Conservation (phyloP, 2,113 vertebrate genomes). For the Ammodytes dubius region DNA sequence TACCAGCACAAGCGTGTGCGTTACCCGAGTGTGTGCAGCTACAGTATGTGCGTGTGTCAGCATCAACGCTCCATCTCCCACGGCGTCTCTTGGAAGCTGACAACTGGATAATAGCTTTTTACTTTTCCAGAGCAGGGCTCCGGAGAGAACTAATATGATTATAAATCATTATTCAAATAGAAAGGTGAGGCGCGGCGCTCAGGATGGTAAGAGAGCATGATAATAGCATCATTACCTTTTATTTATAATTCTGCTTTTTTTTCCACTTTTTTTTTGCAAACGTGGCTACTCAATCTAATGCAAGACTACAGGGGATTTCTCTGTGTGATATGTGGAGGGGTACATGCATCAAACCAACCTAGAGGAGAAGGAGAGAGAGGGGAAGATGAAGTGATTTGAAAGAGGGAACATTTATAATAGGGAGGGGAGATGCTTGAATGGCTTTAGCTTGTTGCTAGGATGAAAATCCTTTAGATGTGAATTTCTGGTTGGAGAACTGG, state of each 20-base stretch:
- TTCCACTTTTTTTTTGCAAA: slow-evolving; percentile 81
- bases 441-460: neutral
- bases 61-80: slow-evolving; percentile 87
- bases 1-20: neutral
- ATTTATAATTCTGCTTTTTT: slow-evolving; percentile 92
- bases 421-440: slow-evolving; percentile 1
- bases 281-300: slow-evolving; percentile 89
- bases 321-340: slow-evolving; percentile 22
- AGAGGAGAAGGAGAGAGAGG: slow-evolving; percentile 16
- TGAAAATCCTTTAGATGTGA: slow-evolving; percentile 9
- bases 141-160: slow-evolving; percentile 92
- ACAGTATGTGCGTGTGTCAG: slow-evolving; percentile 88
- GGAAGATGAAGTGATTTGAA: slow-evolving; percentile 54
- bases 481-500: neutral
- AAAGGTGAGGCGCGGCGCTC: slow-evolving; percentile 87
- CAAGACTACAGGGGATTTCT: slow-evolving; percentile 83
- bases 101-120: slow-evolving; percentile 97
- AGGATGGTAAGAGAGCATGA: slow-evolving; percentile 86
- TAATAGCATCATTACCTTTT: slow-evolving; percentile 96
- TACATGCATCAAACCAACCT: slow-evolving; percentile 46
- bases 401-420: slow-evolving; percentile 24
- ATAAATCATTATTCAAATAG: slow-evolving; percentile 99
- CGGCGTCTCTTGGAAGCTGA: slow-evolving; percentile 88
- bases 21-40: slow-evolving; percentile 21
- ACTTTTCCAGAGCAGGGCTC: slow-evolving; percentile 94